Base-by-base conservation (phyloP, 2,888 invertebrate genomes). In the Acrobeloides nanus region DNA sequence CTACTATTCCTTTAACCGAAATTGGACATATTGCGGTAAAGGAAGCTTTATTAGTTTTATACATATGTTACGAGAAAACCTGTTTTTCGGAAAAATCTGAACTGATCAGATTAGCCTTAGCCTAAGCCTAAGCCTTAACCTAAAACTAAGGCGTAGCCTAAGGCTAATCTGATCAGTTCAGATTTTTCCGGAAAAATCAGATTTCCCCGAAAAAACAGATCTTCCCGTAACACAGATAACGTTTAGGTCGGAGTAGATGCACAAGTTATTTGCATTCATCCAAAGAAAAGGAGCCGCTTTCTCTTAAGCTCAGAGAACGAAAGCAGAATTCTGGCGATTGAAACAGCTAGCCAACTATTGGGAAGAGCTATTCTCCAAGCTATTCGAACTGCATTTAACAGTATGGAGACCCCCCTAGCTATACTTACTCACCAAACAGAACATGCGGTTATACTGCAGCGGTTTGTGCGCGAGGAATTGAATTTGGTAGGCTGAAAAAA, bases 301-400 rank as follows among this genome's bases (percentile, higher is more conserved):
- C 24, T 23, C 29, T 17, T 6, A 12, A 44, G 8, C n/a, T 15
- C 48, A 15, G 45, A 53, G 18, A 44, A 31, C 20, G 38, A 47
- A 25, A 25, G 38, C 20, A 46, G 40, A 21, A 23, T 26, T 7
- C 40, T 58, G 21, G 31, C 34, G 18, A 38, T 56, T 17, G 56
- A 56, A 39, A 56, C 56, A 26, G 56, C 50, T 26, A 52, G 57
- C 29, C 38, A 46, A 33, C 32, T 24, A 1, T 31, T 59, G 10
- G 56, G 58, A 18, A 35, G 32, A 5, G 35, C 6, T 39, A 15
- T 23, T 12, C 33, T 39, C 39, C 23, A 29, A 29, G 6, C 23
- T 35, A 35, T n/a, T 15, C n/a, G 21, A 1, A 45, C 38, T 23
- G 23, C 29, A 12, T 21, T 29, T 10, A 25, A 24, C 23, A 34